phyloP scores from a whole-genome alignment of 2,888 invertebrate species.

The Apodemia hepburni region DNA sequence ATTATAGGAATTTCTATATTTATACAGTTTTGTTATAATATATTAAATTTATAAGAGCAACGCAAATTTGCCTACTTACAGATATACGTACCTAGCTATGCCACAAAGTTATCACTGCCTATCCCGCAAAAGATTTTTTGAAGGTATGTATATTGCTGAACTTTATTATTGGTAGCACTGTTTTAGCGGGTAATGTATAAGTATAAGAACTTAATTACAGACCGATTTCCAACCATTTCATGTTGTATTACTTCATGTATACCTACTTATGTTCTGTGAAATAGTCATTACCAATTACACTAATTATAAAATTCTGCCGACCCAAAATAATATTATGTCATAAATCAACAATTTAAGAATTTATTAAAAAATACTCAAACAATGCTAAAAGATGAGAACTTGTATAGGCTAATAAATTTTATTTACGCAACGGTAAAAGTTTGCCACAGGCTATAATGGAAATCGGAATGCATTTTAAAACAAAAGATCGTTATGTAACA shows the following conservation, averaged over 20 bases:
- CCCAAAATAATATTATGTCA: not conserved
- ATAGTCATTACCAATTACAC: not conserved
- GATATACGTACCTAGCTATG: too few species aligned
- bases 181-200: too few species aligned
- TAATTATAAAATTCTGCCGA: conserved; percentile 1
- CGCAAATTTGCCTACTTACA: too few species aligned
- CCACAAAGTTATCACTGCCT: too few species aligned
- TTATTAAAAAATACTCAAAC: not conserved
- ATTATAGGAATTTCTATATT: too few species aligned
- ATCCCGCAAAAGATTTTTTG: too few species aligned
- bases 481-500: conserved; percentile 7
- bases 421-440: conserved; percentile 14
- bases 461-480: conserved; percentile 13
- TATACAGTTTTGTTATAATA: too few species aligned
- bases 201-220: too few species aligned
- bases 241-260: not conserved
- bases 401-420: conserved; percentile 5
- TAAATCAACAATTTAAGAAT: not conserved
- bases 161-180: too few species aligned
- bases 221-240: not conserved
- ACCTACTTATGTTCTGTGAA: not conserved
- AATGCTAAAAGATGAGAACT: conserved; percentile 2
- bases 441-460: not conserved
- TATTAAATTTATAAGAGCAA: too few species aligned
- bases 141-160: too few species aligned